These are phyloP conservation scores for Dione juno DNA, from an alignment of 2,888 invertebrate species.

Conservation along the genomic window DNA sequence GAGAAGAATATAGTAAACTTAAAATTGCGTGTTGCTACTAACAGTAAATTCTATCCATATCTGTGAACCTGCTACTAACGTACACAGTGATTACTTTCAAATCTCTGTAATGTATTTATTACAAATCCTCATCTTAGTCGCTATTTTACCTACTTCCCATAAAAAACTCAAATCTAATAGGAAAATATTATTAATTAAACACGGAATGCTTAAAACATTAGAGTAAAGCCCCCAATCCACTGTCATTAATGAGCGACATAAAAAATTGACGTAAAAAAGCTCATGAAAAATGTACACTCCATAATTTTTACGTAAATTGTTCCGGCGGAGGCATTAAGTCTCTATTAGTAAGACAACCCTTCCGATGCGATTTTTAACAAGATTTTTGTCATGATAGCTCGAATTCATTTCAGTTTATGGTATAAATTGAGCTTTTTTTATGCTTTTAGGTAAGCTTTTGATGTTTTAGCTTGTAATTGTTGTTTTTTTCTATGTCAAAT, in stretches of 20 bases:
- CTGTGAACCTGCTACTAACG: too few relatives aligned
- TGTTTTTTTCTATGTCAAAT: too few relatives aligned
- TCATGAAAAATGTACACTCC: constrained; percentile 68
- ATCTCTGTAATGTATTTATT: too few relatives aligned
- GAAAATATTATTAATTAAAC: constrained; percentile 20
- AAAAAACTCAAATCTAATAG: background rate
- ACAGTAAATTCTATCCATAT: too few relatives aligned
- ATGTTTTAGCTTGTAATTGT: background rate
- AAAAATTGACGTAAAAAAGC: constrained; percentile 71
- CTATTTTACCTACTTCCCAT: background rate
- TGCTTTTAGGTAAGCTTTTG: background rate
- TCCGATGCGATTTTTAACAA: constrained; percentile 42
- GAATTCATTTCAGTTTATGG: constrained; percentile 26
- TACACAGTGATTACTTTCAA: too few relatives aligned
- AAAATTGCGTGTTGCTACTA: too few relatives aligned
- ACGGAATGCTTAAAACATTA: constrained; percentile 26
- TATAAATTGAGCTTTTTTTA: constrained; percentile 1
- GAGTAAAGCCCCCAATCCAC: background rate
- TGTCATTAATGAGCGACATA: constrained; percentile 65
- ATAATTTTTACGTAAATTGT: constrained; percentile 66
- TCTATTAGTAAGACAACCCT: constrained; percentile 68
- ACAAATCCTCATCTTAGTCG: too few relatives aligned
- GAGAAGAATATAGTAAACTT: too few relatives aligned
- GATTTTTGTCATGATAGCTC: constrained; percentile 38
- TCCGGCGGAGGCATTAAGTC: constrained; percentile 58